These are phyloP conservation scores for Gisinianus flammeolus DNA, from an alignment of 2,888 invertebrate genomes.

Conservation along the genomic window DNA sequence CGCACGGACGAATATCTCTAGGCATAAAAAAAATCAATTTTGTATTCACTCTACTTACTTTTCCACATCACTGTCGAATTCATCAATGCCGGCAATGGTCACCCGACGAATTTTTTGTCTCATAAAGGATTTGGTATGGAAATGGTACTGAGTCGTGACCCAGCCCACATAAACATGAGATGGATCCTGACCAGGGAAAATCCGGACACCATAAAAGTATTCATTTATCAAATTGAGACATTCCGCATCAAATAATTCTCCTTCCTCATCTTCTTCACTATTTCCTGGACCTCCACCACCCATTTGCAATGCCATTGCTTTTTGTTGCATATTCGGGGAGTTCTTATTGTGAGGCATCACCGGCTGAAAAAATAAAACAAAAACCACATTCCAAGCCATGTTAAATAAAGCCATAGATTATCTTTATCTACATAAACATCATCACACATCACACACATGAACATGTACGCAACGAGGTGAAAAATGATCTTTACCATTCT, in stretches of 20 bases:
- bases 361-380: no score
- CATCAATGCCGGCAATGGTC: conserved; percentile 80
- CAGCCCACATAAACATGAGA: conserved; percentile 96
- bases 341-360: conserved; percentile 68
- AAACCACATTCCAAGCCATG: no score
- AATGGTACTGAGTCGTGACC: conserved; percentile 97
- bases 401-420: no score
- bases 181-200: conserved; percentile 95
- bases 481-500: no score
- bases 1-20: no score
- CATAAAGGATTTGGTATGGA: conserved; percentile 89
- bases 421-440: no score
- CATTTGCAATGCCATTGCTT: conserved; percentile 34
- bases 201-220: conserved; percentile 88
- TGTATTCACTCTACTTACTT: conserved; percentile 66
- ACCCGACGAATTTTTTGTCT: conserved; percentile 82
- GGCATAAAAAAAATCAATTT: no score
- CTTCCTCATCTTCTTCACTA: conserved; percentile 68
- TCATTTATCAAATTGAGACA: conserved; percentile 93
- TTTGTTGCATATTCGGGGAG: conserved; percentile 70
- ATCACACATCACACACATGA: no score
- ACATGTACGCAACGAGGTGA: no score
- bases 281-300: conserved; percentile 2
- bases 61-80: conserved; percentile 77
- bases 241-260: conserved; percentile 85